Base-by-base conservation (phyloP, 2,888 invertebrate species). In the Morpho deidamia region DNA sequence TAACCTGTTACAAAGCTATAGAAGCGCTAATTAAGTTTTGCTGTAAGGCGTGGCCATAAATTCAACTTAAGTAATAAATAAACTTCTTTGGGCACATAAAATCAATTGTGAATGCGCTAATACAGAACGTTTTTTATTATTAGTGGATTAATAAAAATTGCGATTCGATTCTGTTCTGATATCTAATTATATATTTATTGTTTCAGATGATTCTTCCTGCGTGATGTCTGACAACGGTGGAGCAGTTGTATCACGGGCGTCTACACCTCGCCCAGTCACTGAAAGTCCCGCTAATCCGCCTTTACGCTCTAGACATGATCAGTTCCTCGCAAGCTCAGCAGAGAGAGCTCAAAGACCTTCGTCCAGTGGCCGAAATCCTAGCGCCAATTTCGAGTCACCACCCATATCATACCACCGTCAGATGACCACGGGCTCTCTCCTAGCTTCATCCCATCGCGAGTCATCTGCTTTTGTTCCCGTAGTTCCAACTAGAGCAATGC, bases 381-480 rank as follows among this genome's bases (percentile, higher is more conserved):
- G 80, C 52, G 88, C 90, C 50, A 91, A 85, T 62, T 94, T 92
- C 63, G 94, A 94, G 55, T 91, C 93, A 8, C 91, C 93, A 60
- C 89, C 91, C 11, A 63, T 93, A 62, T 91, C 92, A 38, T 94
- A 94, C 70, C 94, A 93, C 64, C 92, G 94, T 64, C 93, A 93
- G 70, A 81, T 92, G 68, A 83, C 91, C 34, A 86, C 91, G 62
- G 86, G 90, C 39, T 78, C 90, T 39, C 71, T 90, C 11, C 72
- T 89, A 11, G 75, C 81, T 39, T 70, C 82, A 76, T 91, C 93
- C 48, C 95, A 95, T 74, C 91, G 95, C 42, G 95, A 95, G 81
- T 92, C 94, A 8, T 96, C 96, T 10, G 96, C 96, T 1, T 96
- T 96, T 78, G 96, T 96, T 49, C 96, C 96, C 35, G 96, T 96